Percentiles rank a stretch among this genome's conserved stretches.
phyloP scores from a whole-genome alignment of 2,888 invertebrate species.

The Endomychus coccineus region DNA sequence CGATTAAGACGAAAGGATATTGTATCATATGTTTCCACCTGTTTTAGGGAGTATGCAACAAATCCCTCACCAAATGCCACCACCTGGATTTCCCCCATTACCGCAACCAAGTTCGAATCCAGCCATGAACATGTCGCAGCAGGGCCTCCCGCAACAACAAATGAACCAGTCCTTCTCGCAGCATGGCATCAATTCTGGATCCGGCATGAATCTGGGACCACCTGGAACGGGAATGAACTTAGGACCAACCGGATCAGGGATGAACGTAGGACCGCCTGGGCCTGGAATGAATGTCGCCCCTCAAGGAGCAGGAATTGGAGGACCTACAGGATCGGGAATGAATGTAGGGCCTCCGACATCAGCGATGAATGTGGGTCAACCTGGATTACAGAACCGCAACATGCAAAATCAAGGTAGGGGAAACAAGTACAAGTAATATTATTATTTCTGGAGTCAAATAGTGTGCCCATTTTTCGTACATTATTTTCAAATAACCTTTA shows the following conservation, averaged over 20 bases:
- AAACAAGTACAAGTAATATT: too few relatives aligned
- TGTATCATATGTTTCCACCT: too few relatives aligned
- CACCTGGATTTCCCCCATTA: slow-evolving; percentile 11
- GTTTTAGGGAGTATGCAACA: too few relatives aligned
- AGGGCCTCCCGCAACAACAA: slow-evolving; percentile 4
- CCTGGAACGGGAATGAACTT: neutral
- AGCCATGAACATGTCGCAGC: slow-evolving; percentile 4
- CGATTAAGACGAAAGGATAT: too few relatives aligned
- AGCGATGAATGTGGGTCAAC: too few relatives aligned
- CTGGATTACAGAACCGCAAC: too few relatives aligned
- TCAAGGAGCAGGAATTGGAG: neutral
- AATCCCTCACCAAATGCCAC: too few relatives aligned
- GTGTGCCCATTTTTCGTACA: too few relatives aligned
- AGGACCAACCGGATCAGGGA: neutral
- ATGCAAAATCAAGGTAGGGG: neutral
- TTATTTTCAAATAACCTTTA: too few relatives aligned
- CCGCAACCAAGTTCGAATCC: slow-evolving; percentile 1
- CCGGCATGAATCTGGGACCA: slow-evolving; percentile 7
- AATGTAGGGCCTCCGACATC: neutral
- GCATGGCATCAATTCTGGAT: neutral
- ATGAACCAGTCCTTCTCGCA: neutral
- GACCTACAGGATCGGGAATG: too few relatives aligned
- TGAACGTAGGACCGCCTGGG: slow-evolving; percentile 3
- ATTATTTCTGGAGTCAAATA: too few relatives aligned
- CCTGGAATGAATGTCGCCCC: slow-evolving; percentile 6